A percentile compares a stretch with the other conserved stretches of the same genome.
Evolutionary conservation across 2,797 vertebrate species (phyloP).

Genomic region (Phrynocephalus guinanensis): DNA sequence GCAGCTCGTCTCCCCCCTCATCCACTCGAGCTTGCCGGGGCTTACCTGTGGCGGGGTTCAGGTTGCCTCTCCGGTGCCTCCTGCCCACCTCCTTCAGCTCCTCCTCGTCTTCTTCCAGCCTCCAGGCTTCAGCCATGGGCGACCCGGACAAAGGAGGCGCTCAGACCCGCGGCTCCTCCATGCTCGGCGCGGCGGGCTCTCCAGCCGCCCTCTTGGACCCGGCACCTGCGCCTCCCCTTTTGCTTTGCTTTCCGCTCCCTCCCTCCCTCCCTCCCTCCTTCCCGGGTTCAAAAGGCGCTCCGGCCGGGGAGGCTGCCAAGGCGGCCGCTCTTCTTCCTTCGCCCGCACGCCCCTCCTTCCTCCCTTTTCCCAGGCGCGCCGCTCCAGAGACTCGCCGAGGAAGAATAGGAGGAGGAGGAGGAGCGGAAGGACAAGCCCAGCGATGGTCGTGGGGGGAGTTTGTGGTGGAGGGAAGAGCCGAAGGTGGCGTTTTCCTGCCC

Average conservation of each 20-base stretch:
- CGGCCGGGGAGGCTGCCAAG: not conserved
- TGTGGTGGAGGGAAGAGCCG: not conserved
- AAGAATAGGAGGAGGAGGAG: not conserved
- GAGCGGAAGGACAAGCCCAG: not conserved
- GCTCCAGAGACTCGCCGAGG: not conserved
- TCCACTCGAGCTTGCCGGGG: not conserved
- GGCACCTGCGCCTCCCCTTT: slow-evolving; percentile 52
- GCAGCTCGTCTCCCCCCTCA: not conserved
- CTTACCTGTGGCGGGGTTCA: slow-evolving; percentile 81
- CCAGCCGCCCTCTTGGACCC: not conserved
- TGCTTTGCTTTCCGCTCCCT: not conserved
- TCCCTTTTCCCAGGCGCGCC: not conserved
- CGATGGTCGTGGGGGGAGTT: too few relatives aligned
- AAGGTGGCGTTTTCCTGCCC: slow-evolving; percentile 60
- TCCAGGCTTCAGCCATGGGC: slow-evolving; percentile 89
- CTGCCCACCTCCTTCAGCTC: slow-evolving; percentile 80
- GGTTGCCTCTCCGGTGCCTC: slow-evolving; percentile 74
- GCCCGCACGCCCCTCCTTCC: not conserved
- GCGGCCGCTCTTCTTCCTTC: not conserved
- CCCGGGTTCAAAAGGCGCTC: not conserved
- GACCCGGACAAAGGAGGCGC: slow-evolving; percentile 27
- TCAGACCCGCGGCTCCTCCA: slow-evolving; percentile 53
- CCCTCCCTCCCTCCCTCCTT: not conserved
- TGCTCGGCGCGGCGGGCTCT: not conserved
- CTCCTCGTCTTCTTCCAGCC: slow-evolving; percentile 84